These are phyloP conservation scores for Rostratula benghalensis DNA, from an alignment of 2,113 vertebrate species.

Conservation along the genomic window DNA sequence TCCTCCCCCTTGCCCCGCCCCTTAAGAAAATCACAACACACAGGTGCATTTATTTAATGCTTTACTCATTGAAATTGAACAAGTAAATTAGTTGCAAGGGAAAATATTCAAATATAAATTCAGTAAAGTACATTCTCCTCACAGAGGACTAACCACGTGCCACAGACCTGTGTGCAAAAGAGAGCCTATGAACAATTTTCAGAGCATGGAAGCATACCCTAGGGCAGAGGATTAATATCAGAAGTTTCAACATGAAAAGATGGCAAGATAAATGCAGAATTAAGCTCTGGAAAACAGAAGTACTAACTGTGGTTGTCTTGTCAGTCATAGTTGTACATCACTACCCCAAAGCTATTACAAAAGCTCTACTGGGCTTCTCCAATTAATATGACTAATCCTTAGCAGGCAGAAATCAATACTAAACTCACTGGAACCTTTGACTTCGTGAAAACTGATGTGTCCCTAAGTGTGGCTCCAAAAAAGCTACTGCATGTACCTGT, in stretches of 20 bases:
- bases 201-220: conserved; percentile 4
- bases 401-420: neutral
- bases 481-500: neutral
- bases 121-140: conserved; percentile 62
- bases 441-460: neutral
- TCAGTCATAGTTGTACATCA: neutral
- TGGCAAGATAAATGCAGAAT: neutral
- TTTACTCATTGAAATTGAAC: conserved; percentile 45
- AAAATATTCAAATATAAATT: conserved; percentile 46
- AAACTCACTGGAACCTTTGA: neutral
- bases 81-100: conserved; percentile 13
- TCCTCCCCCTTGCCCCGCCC: no score
- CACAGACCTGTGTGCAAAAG: conserved; percentile 48
- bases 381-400: neutral
- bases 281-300: conserved; percentile 12
- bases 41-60: neutral
- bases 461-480: neutral
- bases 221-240: conserved; percentile 37
- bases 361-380: neutral
- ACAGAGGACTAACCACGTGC: conserved; percentile 52
- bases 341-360: neutral
- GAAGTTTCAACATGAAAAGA: conserved; percentile 26
- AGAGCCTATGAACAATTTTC: neutral
- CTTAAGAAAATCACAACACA: neutral
- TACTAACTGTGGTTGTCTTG: neutral